Evolutionary conservation across 1,140 invertebrate genomes (phyloP).

Genomic region (Lordiphosa stackelbergi): DNA sequence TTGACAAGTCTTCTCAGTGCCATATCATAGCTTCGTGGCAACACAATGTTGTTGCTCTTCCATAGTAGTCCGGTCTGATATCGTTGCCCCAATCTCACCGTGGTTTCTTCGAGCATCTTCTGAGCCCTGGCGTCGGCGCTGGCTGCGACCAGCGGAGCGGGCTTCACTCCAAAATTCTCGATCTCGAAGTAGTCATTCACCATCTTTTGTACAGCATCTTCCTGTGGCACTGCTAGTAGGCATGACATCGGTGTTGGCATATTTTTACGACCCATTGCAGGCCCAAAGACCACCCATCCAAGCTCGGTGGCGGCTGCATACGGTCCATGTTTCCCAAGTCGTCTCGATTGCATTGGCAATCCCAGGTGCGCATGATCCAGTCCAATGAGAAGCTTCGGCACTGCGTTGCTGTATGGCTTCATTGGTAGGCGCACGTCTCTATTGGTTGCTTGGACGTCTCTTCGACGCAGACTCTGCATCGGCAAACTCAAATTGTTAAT

Average conservation of each 20-base stretch:
- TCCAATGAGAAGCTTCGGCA: slow-evolving; percentile 4
- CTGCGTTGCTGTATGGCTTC: slow-evolving; percentile 8
- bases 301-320: slow-evolving; percentile 2
- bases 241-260: slow-evolving; percentile 6
- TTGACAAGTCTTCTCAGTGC: no score
- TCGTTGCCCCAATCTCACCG: no score
- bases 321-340: not conserved
- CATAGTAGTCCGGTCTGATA: no score
- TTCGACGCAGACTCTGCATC: slow-evolving; percentile 4
- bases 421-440: not conserved
- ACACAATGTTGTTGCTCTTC: no score
- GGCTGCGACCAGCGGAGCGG: no score
- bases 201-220: slow-evolving; percentile 13
- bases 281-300: slow-evolving; percentile 5
- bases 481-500: slow-evolving; percentile 12
- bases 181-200: no score
- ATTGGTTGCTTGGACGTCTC: slow-evolving; percentile 1
- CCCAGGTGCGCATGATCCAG: slow-evolving; percentile 4
- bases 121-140: no score
- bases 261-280: not conserved
- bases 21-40: no score
- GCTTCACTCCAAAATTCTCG: no score
- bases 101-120: no score
- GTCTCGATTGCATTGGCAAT: not conserved
- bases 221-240: slow-evolving; percentile 11